phyloP scores from a whole-genome alignment of 2,113 vertebrate species.

The Eptesicus fuscus region DNA sequence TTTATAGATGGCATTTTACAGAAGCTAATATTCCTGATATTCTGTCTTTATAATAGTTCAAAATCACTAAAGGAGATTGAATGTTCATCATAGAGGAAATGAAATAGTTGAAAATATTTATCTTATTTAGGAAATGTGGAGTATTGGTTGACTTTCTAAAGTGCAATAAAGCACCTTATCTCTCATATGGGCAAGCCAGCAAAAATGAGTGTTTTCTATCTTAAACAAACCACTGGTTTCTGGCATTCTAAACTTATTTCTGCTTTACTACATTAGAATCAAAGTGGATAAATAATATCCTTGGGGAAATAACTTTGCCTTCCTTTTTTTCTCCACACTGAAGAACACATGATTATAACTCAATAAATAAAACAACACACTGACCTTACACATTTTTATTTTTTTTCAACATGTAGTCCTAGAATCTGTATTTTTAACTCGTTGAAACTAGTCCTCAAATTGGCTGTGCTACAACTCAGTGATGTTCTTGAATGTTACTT shows the following conservation, averaged over 20 bases:
- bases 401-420: background rate
- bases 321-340: background rate
- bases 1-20: background rate
- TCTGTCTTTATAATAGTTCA: background rate
- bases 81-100: constrained; percentile 10
- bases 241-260: constrained; percentile 5
- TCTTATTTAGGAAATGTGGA: background rate
- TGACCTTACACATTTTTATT: background rate
- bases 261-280: constrained; percentile 2
- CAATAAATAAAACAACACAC: background rate
- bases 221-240: background rate
- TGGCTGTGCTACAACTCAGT: rapidly evolving
- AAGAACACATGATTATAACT: background rate
- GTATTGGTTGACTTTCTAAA: background rate
- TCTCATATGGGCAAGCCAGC: background rate
- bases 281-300: constrained; percentile 30
- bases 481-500: rapidly evolving
- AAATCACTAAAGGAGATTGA: background rate
- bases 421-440: background rate
- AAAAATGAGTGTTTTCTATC: background rate
- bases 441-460: rapidly evolving
- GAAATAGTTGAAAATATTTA: constrained; percentile 14
- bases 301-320: constrained; percentile 15
- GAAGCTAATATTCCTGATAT: background rate
- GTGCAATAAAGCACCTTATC: constrained; percentile 9